These are phyloP conservation scores for Siniperca knerii DNA, from an alignment of 2,113 vertebrate species.

Conservation along the genomic window DNA sequence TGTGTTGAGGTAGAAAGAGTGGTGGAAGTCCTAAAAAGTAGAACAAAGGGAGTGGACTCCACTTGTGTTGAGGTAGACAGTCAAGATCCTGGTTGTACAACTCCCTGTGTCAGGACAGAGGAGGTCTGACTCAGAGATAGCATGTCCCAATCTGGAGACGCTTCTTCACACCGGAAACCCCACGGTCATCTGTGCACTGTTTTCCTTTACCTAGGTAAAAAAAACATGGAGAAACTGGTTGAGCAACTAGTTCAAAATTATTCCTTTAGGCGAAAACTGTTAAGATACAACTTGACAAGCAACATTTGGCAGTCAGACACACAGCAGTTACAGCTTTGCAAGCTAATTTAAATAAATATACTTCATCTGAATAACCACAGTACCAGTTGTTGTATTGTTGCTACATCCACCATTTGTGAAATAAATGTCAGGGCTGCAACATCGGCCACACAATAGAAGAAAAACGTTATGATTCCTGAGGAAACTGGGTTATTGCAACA, in stretches of 20 bases:
- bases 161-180: background rate
- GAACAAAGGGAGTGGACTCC: background rate
- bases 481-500: slow-evolving; percentile 26
- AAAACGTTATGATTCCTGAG: slow-evolving; percentile 1
- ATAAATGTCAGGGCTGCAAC: background rate
- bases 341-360: background rate
- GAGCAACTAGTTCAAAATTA: background rate
- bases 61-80: slow-evolving; percentile 49
- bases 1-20: slow-evolving; percentile 45
- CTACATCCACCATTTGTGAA: slow-evolving; percentile 15
- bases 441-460: background rate
- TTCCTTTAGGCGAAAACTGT: background rate
- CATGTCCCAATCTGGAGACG: slow-evolving; percentile 20
- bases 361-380: background rate
- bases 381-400: background rate
- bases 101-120: slow-evolving; percentile 45
- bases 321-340: background rate
- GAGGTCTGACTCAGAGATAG: slow-evolving; percentile 12
- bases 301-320: background rate
- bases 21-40: slow-evolving; percentile 27
- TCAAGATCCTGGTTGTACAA: slow-evolving; percentile 12
- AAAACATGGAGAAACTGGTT: background rate
- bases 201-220: background rate
- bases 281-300: background rate
- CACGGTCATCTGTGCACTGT: background rate